Percentiles rank a stretch among this genome's conserved stretches.
Conservation (phyloP, 2,888 invertebrate species). For the Eremobia ochroleuca region DNA sequence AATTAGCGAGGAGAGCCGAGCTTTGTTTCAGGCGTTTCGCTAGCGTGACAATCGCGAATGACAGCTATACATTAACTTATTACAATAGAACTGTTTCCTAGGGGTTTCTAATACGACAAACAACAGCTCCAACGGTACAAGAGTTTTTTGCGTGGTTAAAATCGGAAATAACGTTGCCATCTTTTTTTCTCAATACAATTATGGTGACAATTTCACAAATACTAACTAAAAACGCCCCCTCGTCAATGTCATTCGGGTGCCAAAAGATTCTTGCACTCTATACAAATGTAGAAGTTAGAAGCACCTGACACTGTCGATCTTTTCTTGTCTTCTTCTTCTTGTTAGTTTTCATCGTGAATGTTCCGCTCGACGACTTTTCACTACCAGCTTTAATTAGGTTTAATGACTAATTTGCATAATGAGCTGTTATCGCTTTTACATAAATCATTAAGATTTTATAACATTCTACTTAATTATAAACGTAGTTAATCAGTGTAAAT, state of each 20-base stretch:
- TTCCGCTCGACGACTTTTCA: constrained; percentile 49
- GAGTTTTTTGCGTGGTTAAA: background rate
- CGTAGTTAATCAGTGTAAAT: constrained; percentile 6
- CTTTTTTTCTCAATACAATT: background rate
- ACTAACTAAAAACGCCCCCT: background rate
- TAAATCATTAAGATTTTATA: constrained; percentile 43
- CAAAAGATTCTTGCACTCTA: background rate
- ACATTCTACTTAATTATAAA: constrained; percentile 22
- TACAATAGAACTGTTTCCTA: constrained; percentile 21
- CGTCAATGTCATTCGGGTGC: background rate
- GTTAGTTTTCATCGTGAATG: constrained; percentile 40
- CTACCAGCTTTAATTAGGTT: constrained; percentile 44
- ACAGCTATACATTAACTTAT: constrained; percentile 26
- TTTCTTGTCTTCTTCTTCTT: too few relatives aligned
- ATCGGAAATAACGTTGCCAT: background rate
- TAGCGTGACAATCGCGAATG: background rate
- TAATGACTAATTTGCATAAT: constrained; percentile 57
- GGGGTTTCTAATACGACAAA: background rate
- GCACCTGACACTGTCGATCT: background rate
- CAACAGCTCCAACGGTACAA: background rate
- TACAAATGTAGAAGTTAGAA: background rate
- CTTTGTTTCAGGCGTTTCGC: constrained; percentile 11
- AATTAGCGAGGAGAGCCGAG: constrained; percentile 21
- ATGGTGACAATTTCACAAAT: background rate
- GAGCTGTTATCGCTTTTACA: constrained; percentile 47